Evolutionary conservation across 2,113 vertebrate genomes (phyloP).

Genomic region (Ia io): DNA sequence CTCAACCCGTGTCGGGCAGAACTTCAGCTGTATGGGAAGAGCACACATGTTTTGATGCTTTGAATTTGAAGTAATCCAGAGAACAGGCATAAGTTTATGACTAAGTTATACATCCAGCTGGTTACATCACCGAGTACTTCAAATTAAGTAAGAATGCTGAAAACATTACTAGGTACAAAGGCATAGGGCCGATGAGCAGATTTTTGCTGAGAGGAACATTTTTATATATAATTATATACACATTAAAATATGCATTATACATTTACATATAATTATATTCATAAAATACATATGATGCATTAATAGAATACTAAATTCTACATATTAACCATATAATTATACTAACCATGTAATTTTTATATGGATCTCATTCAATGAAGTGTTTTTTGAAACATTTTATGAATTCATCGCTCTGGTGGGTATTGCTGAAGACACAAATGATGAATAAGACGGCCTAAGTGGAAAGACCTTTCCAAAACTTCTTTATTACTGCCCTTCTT

Average conservation of each 20-base stretch:
- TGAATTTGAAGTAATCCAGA: neutral
- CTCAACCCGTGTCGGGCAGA: neutral
- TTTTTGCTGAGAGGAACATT: neutral
- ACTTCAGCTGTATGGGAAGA: neutral
- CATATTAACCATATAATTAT: neutral
- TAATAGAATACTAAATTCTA: neutral
- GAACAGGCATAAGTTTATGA: neutral
- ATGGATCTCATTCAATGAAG: neutral
- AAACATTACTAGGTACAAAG: neutral
- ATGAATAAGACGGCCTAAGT: neutral
- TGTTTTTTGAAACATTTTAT: neutral
- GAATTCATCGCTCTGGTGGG: neutral
- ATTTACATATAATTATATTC: neutral
- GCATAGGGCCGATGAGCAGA: neutral
- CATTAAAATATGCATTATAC: neutral
- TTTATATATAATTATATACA: neutral
- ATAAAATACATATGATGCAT: neutral
- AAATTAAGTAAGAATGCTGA: neutral
- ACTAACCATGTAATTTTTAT: neutral
- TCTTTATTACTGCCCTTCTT: neutral
- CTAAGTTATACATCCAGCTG: neutral
- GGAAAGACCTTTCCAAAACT: neutral
- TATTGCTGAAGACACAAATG: neutral
- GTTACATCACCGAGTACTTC: neutral
- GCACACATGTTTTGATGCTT: neutral